phyloP scores from a whole-genome alignment of 2,797 vertebrate species.

The Taeniopygia guttata region DNA sequence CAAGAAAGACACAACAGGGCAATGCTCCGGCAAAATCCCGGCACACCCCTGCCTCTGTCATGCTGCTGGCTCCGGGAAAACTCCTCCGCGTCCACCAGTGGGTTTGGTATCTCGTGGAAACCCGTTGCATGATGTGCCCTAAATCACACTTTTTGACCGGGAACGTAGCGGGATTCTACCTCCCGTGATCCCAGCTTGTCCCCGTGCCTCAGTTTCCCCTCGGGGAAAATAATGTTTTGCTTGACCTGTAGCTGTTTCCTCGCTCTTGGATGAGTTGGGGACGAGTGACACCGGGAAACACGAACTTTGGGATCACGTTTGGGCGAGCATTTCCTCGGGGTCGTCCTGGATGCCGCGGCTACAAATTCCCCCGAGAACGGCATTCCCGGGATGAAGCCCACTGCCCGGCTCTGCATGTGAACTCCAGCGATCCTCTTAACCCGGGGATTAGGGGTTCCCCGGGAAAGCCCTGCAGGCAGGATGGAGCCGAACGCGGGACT shows the following conservation, averaged over 20 bases:
- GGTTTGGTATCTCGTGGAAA: not conserved
- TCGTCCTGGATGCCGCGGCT: not conserved
- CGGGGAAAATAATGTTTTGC: not conserved
- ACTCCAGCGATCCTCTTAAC: not conserved
- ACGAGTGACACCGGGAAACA: not conserved
- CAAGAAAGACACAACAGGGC: constrained; percentile 49
- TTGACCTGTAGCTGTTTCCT: not conserved
- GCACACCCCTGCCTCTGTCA: not conserved
- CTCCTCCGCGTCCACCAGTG: fast-evolving
- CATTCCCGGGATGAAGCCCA: not conserved
- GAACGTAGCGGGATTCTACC: fast-evolving
- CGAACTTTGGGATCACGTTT: not conserved
- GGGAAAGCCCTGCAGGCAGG: not conserved
- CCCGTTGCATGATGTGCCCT: not conserved
- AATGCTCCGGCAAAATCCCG: not conserved
- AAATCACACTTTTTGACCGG: not conserved
- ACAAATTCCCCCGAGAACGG: not conserved
- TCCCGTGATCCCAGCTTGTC: not conserved
- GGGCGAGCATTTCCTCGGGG: not conserved
- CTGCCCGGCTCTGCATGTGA: not conserved
- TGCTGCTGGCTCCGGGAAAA: not conserved
- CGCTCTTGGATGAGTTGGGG: not conserved
- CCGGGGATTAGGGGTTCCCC: not conserved
- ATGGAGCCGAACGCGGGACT: not conserved
- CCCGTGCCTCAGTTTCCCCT: not conserved